A percentile compares a stretch with the other conserved stretches of the same genome.
These are phyloP conservation scores for Drosophila picticornis DNA, from an alignment of 2,888 invertebrate genomes.

Conservation along the genomic window DNA sequence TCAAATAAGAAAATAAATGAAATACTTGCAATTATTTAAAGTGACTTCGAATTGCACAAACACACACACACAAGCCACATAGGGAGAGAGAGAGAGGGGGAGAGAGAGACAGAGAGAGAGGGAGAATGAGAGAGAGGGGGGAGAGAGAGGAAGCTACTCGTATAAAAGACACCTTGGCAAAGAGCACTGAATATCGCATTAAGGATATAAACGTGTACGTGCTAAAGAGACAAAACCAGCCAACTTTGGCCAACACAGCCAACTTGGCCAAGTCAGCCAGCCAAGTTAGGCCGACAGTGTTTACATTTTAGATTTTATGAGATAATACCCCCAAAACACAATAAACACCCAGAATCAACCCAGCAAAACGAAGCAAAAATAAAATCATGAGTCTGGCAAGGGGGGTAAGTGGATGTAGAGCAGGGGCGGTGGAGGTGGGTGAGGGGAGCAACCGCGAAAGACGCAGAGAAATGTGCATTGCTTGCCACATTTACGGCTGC, in stretches of 20 bases:
- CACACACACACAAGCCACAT: background rate
- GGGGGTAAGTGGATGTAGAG: too few species aligned
- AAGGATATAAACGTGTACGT: conserved; percentile 70
- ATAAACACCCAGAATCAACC: conserved; percentile 30
- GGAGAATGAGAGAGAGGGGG: too few species aligned
- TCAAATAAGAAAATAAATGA: background rate
- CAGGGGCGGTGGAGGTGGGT: accelerated
- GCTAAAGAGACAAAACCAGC: conserved; percentile 55
- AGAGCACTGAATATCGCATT: conserved; percentile 56
- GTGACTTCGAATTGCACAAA: background rate
- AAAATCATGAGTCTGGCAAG: background rate
- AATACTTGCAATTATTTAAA: background rate
- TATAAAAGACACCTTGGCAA: conserved; percentile 22
- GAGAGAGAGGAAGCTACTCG: background rate
- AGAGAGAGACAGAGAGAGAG: background rate
- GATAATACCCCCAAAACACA: conserved; percentile 72
- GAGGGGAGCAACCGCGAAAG: conserved; percentile 41
- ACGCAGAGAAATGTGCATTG: conserved; percentile 48
- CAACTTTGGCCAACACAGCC: conserved; percentile 21
- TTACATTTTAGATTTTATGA: conserved; percentile 79
- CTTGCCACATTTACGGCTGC: conserved; percentile 46
- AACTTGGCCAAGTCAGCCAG: conserved; percentile 5
- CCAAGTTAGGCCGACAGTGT: conserved; percentile 49
- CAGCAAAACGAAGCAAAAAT: conserved; percentile 17
- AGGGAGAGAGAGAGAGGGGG: accelerated